Evolutionary conservation across 64 coral and sea anemone species (phyloP), one percentile per base, ranked within the genome.

Genomic region (Porites lutea): DNA sequence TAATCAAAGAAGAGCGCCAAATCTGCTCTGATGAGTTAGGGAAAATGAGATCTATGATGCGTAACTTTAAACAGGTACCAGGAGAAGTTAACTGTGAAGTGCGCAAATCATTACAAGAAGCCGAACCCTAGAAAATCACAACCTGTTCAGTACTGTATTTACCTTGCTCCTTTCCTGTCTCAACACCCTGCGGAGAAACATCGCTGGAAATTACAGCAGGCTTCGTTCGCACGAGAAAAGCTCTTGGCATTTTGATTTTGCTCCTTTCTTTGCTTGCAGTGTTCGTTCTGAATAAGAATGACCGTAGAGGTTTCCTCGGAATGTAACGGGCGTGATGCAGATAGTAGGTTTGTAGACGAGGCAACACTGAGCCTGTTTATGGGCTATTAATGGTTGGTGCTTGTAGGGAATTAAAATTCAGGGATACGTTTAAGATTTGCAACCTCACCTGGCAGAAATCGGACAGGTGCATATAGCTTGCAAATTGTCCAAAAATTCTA

Each of bases 241-340:
- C 81, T 84, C 81, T 84, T 68, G 81, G 81, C 81, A 84, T 84
- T 84, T 84, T 84, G 81, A 84, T 84, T 84, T 83, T 20, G 6
- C 18, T 19, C 22, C 48, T 8, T 47, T 83, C 19, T n/a, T 8
- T 84, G 44, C 51, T 78, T 7, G 27, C 27, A 51, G 9, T 11
- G 53, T 55, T 11, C 5, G 53, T 55, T 75, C 13, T 15, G 46
- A 16, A 46, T 19, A 84, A 21, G 52, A 15, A 64, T 18, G 11
- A 15, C 61, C 0, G 73, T 49, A 50, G 16, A 75, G 13, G 3
- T 51, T 45, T 50, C 73, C 51, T 75, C 3, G 61, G 18, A 47
- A 3, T 49, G 51, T 51, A 68, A 0, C n/a, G 44, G 45, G 59
- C 62, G 81, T 68, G 81, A 48, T 48, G 61, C 63, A 48, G 62